Evolutionary conservation across 2,113 vertebrate genomes (phyloP).

Genomic region (Pipra filicauda): DNA sequence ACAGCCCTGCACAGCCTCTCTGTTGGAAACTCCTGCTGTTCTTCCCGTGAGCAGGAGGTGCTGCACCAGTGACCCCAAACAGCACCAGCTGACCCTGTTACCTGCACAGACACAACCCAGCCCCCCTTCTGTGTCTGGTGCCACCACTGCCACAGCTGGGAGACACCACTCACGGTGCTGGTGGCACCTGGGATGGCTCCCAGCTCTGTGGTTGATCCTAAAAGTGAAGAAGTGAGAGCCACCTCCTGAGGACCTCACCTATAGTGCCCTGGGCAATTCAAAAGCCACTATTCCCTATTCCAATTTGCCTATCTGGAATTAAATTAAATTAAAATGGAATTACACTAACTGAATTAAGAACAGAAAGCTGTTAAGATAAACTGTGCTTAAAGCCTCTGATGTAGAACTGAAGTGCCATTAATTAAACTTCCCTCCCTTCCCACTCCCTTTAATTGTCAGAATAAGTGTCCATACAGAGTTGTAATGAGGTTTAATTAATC

Average conservation of each 20-base stretch:
- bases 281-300: rapidly evolving
- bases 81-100: neutral
- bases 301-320: neutral
- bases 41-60: neutral
- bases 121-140: neutral
- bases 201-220: rapidly evolving
- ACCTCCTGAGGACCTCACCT: neutral
- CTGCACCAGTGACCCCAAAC: rapidly evolving
- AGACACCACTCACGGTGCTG: neutral
- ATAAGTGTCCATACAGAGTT: neutral
- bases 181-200: neutral
- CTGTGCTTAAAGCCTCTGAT: neutral
- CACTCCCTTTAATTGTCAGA: conserved; percentile 10
- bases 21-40: neutral
- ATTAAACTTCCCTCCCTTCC: neutral
- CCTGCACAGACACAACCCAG: neutral
- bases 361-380: neutral
- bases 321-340: neutral
- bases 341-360: neutral
- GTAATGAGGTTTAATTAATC: conserved; percentile 28
- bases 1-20: neutral
- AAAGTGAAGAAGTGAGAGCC: neutral
- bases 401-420: neutral
- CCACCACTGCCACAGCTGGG: neutral
- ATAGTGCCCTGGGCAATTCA: neutral